Conservation (phyloP, 2,797 vertebrate species). For the Enteromius thamalakanensis region DNA sequence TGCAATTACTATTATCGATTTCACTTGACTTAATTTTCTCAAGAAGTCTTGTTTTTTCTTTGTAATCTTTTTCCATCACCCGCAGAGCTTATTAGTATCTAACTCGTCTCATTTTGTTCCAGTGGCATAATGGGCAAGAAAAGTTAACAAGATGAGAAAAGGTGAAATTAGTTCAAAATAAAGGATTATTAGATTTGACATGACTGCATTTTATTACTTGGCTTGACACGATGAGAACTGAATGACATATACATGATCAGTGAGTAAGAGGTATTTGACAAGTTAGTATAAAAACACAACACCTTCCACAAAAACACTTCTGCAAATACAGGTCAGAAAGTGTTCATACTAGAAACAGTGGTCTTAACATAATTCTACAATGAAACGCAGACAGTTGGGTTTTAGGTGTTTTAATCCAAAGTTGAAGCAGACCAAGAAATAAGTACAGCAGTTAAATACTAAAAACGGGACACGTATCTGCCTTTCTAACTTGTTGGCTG, state of each 20-base stretch:
- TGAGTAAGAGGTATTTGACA: background rate
- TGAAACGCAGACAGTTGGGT: slow-evolving; percentile 23
- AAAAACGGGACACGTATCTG: slow-evolving; percentile 53
- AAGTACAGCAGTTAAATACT: slow-evolving; percentile 72
- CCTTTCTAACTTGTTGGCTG: background rate
- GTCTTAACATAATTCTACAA: background rate
- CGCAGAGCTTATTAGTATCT: background rate
- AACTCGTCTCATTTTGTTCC: background rate
- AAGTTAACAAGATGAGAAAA: background rate
- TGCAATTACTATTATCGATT: background rate
- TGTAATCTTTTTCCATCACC: background rate
- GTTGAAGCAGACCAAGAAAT: slow-evolving; percentile 74
- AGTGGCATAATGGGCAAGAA: background rate
- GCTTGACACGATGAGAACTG: background rate
- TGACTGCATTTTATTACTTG: background rate
- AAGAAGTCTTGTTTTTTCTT: background rate
- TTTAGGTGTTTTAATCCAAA: slow-evolving; percentile 78
- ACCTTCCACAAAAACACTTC: background rate
- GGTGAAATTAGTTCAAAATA: background rate
- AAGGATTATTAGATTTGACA: background rate
- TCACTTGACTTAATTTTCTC: background rate
- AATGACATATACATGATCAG: background rate
- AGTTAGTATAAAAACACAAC: background rate
- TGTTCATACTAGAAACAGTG: background rate
- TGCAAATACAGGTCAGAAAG: background rate